Percentiles rank a stretch among this genome's conserved stretches.
phyloP scores from a whole-genome alignment of 64 coral and sea anemone species.

The Astreopora myriophthalma region DNA sequence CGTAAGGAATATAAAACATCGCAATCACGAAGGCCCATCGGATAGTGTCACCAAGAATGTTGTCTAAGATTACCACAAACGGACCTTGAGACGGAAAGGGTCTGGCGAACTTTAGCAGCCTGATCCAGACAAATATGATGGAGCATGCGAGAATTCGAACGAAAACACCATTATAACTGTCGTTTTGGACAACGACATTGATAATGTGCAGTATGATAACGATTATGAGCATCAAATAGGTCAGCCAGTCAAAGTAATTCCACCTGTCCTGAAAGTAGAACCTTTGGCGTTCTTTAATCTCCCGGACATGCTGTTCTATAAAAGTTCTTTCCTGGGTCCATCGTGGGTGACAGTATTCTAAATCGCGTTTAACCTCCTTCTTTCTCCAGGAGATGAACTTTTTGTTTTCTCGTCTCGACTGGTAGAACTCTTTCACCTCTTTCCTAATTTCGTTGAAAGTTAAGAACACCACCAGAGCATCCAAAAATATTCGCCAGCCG shows the following conservation, averaged over 20 bases:
- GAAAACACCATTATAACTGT: conserved; percentile 56
- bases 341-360: conserved; percentile 73
- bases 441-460: conserved; percentile 84
- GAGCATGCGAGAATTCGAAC: conserved; percentile 67
- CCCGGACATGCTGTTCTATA: conserved; percentile 51
- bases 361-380: conserved; percentile 57
- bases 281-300: conserved; percentile 25
- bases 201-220: conserved; percentile 59
- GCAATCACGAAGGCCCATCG: conserved; percentile 84
- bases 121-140: conserved; percentile 82
- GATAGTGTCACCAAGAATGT: conserved; percentile 64
- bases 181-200: conserved; percentile 58
- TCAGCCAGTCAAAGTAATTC: conserved; percentile 83
- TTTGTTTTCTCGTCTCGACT: conserved; percentile 50
- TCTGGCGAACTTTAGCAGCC: conserved; percentile 77
- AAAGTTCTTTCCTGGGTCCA: conserved; percentile 74
- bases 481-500: conserved; percentile 69
- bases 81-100: conserved; percentile 79
- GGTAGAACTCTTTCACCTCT: conserved; percentile 66
- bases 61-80: conserved; percentile 82
- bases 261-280: conserved; percentile 72
- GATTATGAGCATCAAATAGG: conserved; percentile 66
- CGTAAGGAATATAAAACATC: conserved; percentile 90
- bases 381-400: conserved; percentile 67
- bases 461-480: conserved; percentile 65